Evolutionary conservation across 2,888 invertebrate genomes (phyloP).

Genomic region (Sphaeridia pumilis): DNA sequence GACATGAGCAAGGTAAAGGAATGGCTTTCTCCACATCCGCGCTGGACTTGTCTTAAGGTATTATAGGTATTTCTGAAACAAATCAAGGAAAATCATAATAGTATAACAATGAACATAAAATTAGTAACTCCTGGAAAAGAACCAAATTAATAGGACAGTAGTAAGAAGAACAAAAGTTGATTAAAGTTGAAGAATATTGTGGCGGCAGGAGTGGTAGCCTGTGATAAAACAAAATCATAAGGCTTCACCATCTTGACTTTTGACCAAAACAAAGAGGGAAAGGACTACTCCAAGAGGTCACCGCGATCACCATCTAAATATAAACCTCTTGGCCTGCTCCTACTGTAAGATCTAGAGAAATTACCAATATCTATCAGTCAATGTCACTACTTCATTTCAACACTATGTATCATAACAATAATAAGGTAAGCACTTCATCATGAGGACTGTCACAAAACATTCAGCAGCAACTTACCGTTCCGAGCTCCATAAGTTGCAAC

Average conservation of each 20-base stretch:
- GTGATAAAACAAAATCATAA: background rate
- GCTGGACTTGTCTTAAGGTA: background rate
- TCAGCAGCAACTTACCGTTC: slow-evolving; percentile 32
- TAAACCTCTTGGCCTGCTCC: background rate
- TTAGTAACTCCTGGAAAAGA: background rate
- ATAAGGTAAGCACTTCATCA: background rate
- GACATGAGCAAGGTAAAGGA: too few species aligned
- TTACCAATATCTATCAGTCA: background rate
- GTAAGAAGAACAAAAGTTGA: background rate
- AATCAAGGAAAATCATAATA: background rate
- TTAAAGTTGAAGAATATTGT: background rate
- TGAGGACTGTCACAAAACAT: background rate
- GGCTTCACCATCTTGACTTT: background rate
- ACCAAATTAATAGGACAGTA: background rate
- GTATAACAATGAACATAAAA: background rate
- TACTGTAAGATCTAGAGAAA: background rate
- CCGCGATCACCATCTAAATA: background rate
- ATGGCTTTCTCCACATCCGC: background rate
- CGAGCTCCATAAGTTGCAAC: slow-evolving; percentile 21
- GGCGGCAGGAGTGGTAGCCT: background rate
- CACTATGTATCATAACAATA: background rate
- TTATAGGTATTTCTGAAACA: background rate
- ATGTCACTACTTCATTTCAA: background rate
- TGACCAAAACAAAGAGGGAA: background rate
- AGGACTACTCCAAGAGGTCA: background rate